These are phyloP conservation scores for Carposina sasakii DNA, from an alignment of 1,140 invertebrate species.

Conservation along the genomic window DNA sequence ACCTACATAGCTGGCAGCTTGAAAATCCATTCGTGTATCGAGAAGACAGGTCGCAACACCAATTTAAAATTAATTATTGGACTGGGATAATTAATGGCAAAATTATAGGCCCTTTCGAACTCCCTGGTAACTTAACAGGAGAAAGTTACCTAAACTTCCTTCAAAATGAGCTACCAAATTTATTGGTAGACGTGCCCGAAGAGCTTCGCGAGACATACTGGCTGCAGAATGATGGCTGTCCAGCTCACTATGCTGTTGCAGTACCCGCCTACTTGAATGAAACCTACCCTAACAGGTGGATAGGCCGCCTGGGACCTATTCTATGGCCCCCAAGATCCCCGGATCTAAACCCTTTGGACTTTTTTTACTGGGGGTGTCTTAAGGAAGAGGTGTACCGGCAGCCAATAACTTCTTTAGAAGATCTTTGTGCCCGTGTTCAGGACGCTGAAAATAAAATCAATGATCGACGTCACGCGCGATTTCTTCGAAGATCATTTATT, in stretches of 20 bases:
- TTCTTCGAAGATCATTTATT: too few relatives aligned
- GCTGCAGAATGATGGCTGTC: neutral
- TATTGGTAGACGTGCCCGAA: constrained; percentile 20
- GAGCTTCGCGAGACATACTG: neutral
- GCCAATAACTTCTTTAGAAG: neutral
- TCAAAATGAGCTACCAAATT: too few relatives aligned
- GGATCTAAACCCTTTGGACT: constrained; percentile 28
- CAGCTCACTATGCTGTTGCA: constrained; percentile 10
- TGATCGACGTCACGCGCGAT: too few relatives aligned
- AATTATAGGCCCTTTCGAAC: constrained; percentile 17
- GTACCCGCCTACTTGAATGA: constrained; percentile 14
- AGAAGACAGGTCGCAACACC: neutral
- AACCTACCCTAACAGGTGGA: constrained; percentile 21
- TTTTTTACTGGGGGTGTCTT: constrained; percentile 25
- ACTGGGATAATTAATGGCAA: neutral
- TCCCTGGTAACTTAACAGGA: constrained; percentile 14
- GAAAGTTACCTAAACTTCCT: neutral
- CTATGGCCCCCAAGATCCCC: constrained; percentile 24
- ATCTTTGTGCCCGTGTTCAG: constrained; percentile 18
- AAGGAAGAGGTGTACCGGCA: constrained; percentile 28
- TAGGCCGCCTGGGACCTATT: constrained; percentile 23
- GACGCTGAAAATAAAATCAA: too few relatives aligned
- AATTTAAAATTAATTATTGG: constrained; percentile 11
- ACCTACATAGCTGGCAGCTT: constrained; percentile 4
- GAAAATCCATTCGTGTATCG: constrained; percentile 2